phyloP scores from a whole-genome alignment of 2,113 vertebrate species.

The Marmota monax region DNA sequence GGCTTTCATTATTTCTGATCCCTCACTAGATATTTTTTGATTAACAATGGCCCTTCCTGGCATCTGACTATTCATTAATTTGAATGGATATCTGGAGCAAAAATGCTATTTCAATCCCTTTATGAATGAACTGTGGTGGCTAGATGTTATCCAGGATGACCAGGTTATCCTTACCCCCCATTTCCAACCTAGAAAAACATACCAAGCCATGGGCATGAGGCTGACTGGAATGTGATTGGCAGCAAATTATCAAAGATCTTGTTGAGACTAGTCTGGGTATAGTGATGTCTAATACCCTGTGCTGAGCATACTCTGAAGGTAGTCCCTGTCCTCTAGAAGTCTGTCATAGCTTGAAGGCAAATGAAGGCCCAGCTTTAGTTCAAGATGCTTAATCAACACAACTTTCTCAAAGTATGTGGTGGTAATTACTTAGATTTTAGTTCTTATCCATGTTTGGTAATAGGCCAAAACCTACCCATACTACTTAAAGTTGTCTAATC shows the following conservation, averaged over 20 bases:
- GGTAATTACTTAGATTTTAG: no score
- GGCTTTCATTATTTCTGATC: neutral
- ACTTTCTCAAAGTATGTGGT: neutral
- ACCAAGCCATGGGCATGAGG: neutral
- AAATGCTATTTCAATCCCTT: neutral
- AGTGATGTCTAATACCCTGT: neutral
- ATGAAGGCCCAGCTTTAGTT: neutral
- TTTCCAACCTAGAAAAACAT: neutral
- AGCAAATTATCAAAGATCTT: neutral
- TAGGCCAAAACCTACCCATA: no score
- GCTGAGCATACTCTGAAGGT: neutral
- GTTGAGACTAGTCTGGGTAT: neutral
- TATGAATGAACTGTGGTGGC: neutral
- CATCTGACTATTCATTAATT: neutral
- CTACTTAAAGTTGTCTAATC: neutral
- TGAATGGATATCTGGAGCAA: no score
- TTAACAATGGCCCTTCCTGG: neutral
- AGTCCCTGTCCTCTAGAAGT: neutral
- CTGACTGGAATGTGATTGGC: neutral
- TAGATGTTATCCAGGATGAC: neutral
- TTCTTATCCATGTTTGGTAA: neutral
- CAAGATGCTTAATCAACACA: neutral
- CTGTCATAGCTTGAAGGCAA: no score
- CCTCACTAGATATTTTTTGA: no score
- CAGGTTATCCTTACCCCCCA: rapidly evolving